Evolutionary conservation across 2,113 vertebrate genomes (phyloP), one percentile per base, ranked within the genome.

Genomic region (Electrona antarctica): DNA sequence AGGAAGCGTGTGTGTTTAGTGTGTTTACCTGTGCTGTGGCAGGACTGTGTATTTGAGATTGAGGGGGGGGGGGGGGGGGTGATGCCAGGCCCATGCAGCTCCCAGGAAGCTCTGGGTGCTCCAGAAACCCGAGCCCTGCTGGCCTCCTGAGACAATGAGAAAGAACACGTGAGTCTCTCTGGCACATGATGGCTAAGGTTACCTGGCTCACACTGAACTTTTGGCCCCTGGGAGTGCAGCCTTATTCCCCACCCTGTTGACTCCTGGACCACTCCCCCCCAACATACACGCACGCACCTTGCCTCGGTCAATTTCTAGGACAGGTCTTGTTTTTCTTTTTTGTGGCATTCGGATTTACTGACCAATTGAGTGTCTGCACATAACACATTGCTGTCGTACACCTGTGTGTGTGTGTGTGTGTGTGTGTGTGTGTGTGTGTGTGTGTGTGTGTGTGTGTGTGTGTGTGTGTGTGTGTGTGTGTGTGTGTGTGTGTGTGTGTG

Each of bases 181-280:
- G 72, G 87, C 86, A 88, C 90, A 87, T 84, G 85, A 73, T 69
- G 89, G 80, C 88, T 89, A 73, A 49, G 74, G 82, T 90, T 91
- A 90, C 90, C 87, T 82, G 60, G 70, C 76, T 47, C 60, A 1
- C 69, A 72, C 65, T 93, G 91, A 93, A 93, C 92, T 92, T 89
- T 93, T 91, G 89, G 88, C 91, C 91, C 70, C 58, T 41, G 10
- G 61, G 82, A 85, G 87, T 70, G 70, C 89, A 89, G 72, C 83
- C 85, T 79, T 21, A 21, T 21, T 84, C 83, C 80, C 84, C 80
- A 67, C 86, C 84, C 85, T 75, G 61, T 77, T 82, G 71, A 81
- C 84, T 89, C 87, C 76, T 15, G 29, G 41, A 0, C 78, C 58
- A 73, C 84, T 83, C 85, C 80, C 21, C 21, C 33, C 33, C 3